Evolutionary conservation across 2,113 vertebrate genomes (phyloP), one percentile per base, ranked within the genome.

Genomic region (Alaudala cheleensis): DNA sequence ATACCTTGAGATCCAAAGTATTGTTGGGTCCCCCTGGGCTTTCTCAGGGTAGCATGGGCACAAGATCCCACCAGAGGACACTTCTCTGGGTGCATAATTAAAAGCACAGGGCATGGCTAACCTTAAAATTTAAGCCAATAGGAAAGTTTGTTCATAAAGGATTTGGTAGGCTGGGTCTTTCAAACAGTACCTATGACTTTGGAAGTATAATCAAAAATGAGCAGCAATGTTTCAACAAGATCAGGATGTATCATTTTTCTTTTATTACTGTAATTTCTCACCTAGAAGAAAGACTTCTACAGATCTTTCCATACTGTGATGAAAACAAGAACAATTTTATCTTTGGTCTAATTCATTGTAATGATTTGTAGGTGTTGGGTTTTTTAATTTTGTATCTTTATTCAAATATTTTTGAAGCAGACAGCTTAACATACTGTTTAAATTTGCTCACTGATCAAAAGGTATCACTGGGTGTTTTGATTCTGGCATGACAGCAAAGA

Each of bases 351-450:
- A 90, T 57, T 86, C 4, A 42, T 67, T 90, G 39, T 58, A 80
- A 40, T 87, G 47, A 81, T 74, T 85, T 73, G 11, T 62, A 44
- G 11, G 40, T 13, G 4, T 9, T 74, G 28, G 37, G 3, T 4
- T 56, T 74, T 51, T 56, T 51, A 62, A 89, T 91, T 92, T 88
- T 87, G 60, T 37, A n/a, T 89, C 45, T 85, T 77, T 90, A 67
- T 93, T 96, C n/a, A 78, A 84, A 67, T 86, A 31, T 74, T 71
- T 95, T 39, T 88, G 34, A 81, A 81, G 50, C 23, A 78, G 58
- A 10, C 33, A 60, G 37, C 58, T 45, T 81, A 76, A 80, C 7
- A 14, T 12, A 83, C 53, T 74, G 74, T 86, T 93, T 93, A 39
- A 90, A 92, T 84, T 73, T 64, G 6, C 33, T 69, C 81, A 50